Evolutionary conservation across 2,888 invertebrate genomes (phyloP).

Genomic region (Girardia tigrina): DNA sequence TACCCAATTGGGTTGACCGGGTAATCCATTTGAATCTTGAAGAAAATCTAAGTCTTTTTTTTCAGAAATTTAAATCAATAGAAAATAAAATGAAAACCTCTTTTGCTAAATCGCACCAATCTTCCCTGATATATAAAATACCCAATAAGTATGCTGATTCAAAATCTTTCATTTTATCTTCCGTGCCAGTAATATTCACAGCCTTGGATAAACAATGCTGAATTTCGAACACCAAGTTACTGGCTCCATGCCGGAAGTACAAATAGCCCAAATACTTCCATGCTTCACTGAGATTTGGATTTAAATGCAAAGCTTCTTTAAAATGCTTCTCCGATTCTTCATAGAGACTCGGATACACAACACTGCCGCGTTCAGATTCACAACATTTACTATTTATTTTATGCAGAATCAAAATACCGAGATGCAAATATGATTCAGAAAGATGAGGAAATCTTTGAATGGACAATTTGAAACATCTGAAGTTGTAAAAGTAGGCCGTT

Average conservation of each 20-base stretch:
- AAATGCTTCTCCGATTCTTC: neutral
- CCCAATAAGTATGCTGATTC: neutral
- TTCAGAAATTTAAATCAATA: neutral
- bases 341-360: neutral
- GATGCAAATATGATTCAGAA: neutral
- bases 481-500: no score
- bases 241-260: neutral
- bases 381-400: neutral
- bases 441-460: neutral
- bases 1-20: neutral
- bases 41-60: neutral
- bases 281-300: neutral
- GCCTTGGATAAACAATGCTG: neutral
- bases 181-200: neutral
- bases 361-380: neutral
- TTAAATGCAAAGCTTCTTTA: neutral
- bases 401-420: neutral
- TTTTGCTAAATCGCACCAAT: neutral
- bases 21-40: neutral
- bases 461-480: neutral
- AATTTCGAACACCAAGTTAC: neutral
- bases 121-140: neutral
- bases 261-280: neutral
- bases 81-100: neutral
- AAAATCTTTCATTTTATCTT: neutral